These are phyloP conservation scores for Bellardia pandia DNA, from an alignment of 2,888 invertebrate species.

Conservation along the genomic window DNA sequence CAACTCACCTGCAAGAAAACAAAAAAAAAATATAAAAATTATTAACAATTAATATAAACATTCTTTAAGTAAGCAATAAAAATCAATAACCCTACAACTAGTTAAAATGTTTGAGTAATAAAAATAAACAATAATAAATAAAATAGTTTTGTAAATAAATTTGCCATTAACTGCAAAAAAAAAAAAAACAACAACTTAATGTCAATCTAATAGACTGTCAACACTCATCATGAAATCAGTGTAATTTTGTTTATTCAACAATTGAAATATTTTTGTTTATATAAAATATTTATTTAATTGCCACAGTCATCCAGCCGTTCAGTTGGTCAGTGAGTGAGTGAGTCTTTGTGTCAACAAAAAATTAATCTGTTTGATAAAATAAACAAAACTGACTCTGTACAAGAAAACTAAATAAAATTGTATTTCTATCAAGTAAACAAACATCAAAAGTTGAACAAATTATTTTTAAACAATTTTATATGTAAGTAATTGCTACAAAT, in stretches of 20 bases:
- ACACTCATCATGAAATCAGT: not conserved
- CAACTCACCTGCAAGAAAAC: slow-evolving; percentile 48
- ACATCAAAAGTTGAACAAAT: not conserved
- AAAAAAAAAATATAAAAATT: not conserved
- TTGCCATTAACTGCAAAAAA: not conserved
- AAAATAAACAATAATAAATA: not conserved
- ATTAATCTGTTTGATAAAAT: slow-evolving; percentile 5
- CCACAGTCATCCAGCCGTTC: not conserved
- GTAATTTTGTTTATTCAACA: slow-evolving; percentile 5
- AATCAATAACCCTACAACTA: not conserved
- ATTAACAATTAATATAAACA: not conserved
- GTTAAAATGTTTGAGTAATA: not conserved
- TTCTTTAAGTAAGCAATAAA: not conserved
- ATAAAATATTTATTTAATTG: slow-evolving; percentile 10
- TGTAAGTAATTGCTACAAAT: not conserved
- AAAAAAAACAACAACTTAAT: not conserved
- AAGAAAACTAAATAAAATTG: not conserved
- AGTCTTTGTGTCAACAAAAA: not conserved
- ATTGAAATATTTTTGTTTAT: not conserved
- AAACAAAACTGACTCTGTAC: not conserved
- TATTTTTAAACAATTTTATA: no score
- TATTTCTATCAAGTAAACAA: not conserved
- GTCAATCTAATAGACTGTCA: not conserved
- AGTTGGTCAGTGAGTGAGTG: not conserved
- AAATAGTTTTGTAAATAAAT: not conserved